Conservation (phyloP, 1,140 invertebrate genomes). For the Orius laevigatus region DNA sequence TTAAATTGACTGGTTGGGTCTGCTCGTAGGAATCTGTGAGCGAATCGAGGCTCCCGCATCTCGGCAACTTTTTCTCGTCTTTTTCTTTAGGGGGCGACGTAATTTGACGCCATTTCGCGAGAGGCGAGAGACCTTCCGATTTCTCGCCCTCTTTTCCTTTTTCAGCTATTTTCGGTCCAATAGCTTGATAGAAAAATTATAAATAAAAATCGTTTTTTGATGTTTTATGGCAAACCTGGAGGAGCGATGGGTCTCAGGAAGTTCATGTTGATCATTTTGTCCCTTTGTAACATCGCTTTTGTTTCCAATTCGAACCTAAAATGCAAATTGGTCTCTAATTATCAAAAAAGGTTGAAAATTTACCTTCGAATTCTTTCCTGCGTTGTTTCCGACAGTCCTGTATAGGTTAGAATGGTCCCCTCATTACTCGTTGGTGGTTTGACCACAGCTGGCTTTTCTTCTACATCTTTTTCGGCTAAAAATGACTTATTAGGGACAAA, state of each 20-base stretch:
- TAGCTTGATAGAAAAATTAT: constrained; percentile 12
- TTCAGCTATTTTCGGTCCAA: constrained; percentile 16
- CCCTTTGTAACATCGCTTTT: constrained; percentile 44
- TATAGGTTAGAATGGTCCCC: constrained; percentile 36
- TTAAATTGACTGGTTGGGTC: no score
- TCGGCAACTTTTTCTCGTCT: no score
- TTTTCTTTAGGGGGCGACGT: constrained; percentile 1
- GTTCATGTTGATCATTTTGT: constrained; percentile 28
- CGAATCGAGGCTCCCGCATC: no score
- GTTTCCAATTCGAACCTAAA: constrained; percentile 49
- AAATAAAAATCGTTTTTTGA: background rate
- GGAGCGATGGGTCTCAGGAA: background rate
- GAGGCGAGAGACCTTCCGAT: no score
- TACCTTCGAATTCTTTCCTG: constrained; percentile 43
- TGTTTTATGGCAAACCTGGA: background rate
- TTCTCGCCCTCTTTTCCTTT: background rate
- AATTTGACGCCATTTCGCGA: constrained; percentile 11
- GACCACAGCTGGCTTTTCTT: constrained; percentile 1
- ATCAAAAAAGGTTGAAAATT: background rate
- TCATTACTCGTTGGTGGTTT: constrained; percentile 24
- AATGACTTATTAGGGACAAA: background rate
- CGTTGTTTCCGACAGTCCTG: constrained; percentile 37
- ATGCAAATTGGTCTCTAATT: background rate
- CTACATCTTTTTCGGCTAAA: background rate
- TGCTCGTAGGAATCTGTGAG: no score